Conservation (phyloP, 2,113 vertebrate genomes). For the Elephas maximus region DNA sequence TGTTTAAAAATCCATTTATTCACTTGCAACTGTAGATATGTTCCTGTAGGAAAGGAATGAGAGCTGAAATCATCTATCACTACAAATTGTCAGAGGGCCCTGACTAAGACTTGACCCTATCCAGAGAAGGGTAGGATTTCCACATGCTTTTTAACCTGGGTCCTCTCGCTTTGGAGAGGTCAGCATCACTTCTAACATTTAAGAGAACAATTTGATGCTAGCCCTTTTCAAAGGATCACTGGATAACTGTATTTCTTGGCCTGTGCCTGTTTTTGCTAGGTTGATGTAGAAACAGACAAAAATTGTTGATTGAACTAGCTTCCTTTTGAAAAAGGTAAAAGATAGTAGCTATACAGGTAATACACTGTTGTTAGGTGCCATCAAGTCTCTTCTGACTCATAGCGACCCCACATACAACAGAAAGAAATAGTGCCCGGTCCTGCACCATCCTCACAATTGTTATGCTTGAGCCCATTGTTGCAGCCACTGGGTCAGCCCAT, state of each 20-base stretch:
- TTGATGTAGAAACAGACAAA: conserved; percentile 5
- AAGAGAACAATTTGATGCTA: conserved; percentile 10
- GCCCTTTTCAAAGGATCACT: not conserved
- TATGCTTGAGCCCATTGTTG: no score
- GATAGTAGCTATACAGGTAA: not conserved
- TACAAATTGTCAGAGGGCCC: not conserved
- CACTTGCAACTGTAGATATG: not conserved
- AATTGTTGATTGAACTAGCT: not conserved
- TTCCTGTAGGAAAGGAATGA: not conserved
- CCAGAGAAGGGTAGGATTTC: not conserved
- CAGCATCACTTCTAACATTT: not conserved
- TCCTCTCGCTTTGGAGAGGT: not conserved
- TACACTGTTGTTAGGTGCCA: no score
- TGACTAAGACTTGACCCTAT: not conserved
- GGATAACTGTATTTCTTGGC: not conserved
- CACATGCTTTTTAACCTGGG: not conserved
- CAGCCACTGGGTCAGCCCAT: no score
- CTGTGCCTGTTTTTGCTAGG: not conserved
- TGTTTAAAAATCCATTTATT: not conserved
- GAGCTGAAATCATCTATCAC: not conserved
- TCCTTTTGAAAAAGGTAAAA: not conserved
- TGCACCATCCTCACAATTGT: no score
- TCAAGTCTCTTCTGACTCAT: no score
- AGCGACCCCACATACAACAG: no score
- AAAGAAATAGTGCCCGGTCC: no score